Evolutionary conservation across 2,113 vertebrate genomes (phyloP).

Genomic region (Chlorodrepanis virens): DNA sequence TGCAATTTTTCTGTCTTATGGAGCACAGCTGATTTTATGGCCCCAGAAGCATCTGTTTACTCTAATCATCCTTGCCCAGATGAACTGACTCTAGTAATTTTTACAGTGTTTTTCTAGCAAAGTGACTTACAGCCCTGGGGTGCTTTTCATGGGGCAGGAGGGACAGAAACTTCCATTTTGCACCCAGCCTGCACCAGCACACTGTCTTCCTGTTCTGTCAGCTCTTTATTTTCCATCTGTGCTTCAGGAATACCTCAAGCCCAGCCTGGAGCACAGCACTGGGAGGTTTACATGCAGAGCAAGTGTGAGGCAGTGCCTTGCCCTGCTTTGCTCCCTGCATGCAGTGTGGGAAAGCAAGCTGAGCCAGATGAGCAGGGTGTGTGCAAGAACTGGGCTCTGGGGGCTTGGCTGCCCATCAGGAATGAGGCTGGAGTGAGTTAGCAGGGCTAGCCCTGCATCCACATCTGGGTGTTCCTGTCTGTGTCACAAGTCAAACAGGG

Average conservation of each 20-base stretch:
- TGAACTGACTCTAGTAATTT: not conserved
- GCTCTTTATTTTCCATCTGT: not conserved
- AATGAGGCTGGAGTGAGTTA: not conserved
- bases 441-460: not conserved
- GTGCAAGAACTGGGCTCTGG: accelerated
- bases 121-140: not conserved
- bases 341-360: accelerated
- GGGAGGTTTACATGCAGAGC: not conserved
- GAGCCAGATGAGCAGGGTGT: not conserved
- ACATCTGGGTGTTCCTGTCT: not conserved
- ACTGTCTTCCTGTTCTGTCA: not conserved
- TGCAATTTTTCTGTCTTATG: not conserved
- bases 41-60: conserved; percentile 3
- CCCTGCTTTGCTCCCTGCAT: not conserved
- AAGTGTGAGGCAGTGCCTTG: not conserved
- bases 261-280: not conserved
- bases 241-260: not conserved
- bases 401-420: not conserved
- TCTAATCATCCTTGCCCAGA: not conserved
- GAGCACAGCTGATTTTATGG: conserved; percentile 27
- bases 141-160: not conserved
- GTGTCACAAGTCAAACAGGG: not conserved
- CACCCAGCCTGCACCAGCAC: not conserved
- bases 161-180: not conserved
- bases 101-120: not conserved